Evolutionary conservation across 2,113 vertebrate species (phyloP), one percentile per base, ranked within the genome.

Genomic region (Pterophyllum scalare): DNA sequence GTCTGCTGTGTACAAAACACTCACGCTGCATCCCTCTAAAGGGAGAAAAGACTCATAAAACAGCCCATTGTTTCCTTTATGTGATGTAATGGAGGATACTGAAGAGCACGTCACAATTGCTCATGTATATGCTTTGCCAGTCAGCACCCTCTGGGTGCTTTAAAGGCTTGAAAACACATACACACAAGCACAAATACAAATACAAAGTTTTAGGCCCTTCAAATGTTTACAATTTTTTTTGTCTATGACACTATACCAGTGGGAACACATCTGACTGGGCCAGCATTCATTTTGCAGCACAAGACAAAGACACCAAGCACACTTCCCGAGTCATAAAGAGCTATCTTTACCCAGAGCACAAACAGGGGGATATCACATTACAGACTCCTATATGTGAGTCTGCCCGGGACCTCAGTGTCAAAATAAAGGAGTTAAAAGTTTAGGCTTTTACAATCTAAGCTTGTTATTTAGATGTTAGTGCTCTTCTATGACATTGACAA

Each of bases 391-490:
- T 26, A 12, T 8, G 15, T 8, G 3, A 57, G 20, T 40, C 52
- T 82, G 67, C 24, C 6, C 11, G 12, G 49, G 61, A 79, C 24
- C 38, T 59, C 13, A 14, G 58, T 11, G 28, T 49, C 40, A 74
- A 31, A 81, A 74, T 65, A 74, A 79, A 65, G 17, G 11, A 14
- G 24, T 77, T 79, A 24, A 65, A 76, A 28, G 78, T 78, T 87
- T 40, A 60, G 33, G 3, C 38, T 88, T 28, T 28, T 85, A 24
- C 87, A 77, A 82, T 82, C 22, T 62, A 40, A 83, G 77, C 62
- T 62, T 22, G 5, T 78, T 59, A 79, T 88, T 86, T 20, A 22
- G 89, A 77, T 65, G 81, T 59, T n/a, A n/a, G 2, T 9, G 13
- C 24, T 84, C 46, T 79, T 74, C 5, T 22, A 14, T 61, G 57